phyloP scores from a whole-genome alignment of 2,113 vertebrate genomes.

The Triplophysa rosa region DNA sequence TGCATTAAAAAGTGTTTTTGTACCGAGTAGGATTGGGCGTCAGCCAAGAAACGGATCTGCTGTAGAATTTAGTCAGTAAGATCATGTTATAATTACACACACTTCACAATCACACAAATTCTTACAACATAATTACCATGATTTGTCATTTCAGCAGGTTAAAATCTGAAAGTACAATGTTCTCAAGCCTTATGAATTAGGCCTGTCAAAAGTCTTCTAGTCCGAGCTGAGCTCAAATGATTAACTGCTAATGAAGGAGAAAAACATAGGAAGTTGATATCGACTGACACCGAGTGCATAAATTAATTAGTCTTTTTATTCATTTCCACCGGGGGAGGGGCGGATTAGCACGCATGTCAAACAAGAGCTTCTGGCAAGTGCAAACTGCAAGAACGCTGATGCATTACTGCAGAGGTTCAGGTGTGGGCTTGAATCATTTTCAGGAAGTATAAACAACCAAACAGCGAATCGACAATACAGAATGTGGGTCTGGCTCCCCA shows the following conservation, averaged over 20 bases:
- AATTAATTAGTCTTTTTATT: conserved; percentile 59
- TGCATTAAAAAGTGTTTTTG: neutral
- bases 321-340: conserved; percentile 46
- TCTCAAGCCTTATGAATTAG: conserved; percentile 9
- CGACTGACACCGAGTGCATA: conserved; percentile 44
- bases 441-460: conserved; percentile 20
- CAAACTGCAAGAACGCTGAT: conserved; percentile 14
- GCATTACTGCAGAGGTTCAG: conserved; percentile 17
- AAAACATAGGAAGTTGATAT: conserved; percentile 56
- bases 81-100: conserved; percentile 28
- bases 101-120: conserved; percentile 30
- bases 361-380: conserved; percentile 30
- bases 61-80: neutral
- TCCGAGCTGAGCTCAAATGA: conserved; percentile 4
- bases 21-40: neutral
- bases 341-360: conserved; percentile 45
- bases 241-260: conserved; percentile 45
- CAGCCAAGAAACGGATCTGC: neutral
- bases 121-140: conserved; percentile 13
- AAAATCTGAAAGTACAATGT: neutral
- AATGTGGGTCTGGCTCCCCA: neutral
- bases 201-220: neutral
- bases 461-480: neutral
- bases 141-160: conserved; percentile 9
- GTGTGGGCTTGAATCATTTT: neutral